Evolutionary conservation across 2,888 invertebrate species (phyloP), one percentile per base, ranked within the genome.

Genomic region (Leptogaster cylindrica): DNA sequence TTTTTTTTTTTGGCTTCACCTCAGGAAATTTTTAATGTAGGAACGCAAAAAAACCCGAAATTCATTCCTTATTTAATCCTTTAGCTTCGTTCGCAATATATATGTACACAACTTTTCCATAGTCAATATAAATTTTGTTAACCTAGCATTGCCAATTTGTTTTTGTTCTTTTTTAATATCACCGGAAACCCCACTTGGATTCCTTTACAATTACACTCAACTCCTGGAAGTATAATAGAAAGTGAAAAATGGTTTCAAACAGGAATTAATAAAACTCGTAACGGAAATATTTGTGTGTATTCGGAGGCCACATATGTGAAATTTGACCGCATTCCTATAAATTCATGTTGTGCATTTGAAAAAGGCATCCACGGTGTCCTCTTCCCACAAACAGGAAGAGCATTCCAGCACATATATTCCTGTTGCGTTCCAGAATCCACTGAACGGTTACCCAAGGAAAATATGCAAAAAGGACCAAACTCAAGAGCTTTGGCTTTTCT

Each of bases 221-320:
- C 55, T 20, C 55, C 36, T 25, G 39, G 55, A 23, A 55, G 55
- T 31, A 55, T 55, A 55, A 55, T 55, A 39, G 55, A 55, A 55
- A 39, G 55, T 55, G 55, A 55, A 36, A 55, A 55, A 55, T 55
- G 55, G 55, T 7, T 23, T 23, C 55, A 36, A 55, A 55, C 55
- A 55, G 55, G 36, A 55, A 55, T 55, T 55, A 55, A 55, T 55
- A 55, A 55, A 55, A 55, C 55, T 55, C 55, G 55, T 55, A 36
- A 55, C 55, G 55, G 55, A 55, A 55, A 55, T 55, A 55, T 55
- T 55, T 55, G 55, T 55, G 36, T 55, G 55, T 55, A 55, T 39
- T 55, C 31, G 55, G 55, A 55, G 55, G 55, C 55, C 55, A 55
- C 55, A 55, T 55, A 55, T 55, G 55, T 55, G 55, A 55, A 55